Percentiles rank a stretch among this genome's conserved stretches.
phyloP scores from a whole-genome alignment of 2,888 invertebrate genomes.

The Eristalis arbustorum region DNA sequence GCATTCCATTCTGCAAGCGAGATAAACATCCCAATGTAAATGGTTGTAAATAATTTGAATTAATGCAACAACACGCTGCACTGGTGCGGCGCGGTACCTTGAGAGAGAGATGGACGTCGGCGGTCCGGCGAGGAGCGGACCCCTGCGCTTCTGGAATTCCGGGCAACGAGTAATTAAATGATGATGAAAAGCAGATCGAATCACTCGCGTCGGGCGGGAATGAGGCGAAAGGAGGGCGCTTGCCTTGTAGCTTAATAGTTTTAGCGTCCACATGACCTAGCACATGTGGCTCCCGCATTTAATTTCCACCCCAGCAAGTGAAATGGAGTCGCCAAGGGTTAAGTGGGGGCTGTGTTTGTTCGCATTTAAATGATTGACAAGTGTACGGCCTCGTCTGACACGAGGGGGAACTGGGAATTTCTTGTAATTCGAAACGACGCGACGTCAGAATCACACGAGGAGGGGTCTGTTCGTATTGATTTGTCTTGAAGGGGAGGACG shows the following conservation, averaged over 20 bases:
- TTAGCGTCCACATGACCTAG: not conserved
- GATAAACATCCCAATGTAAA: slow-evolving; percentile 55
- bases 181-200: slow-evolving; percentile 61
- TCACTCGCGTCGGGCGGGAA: not conserved
- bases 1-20: slow-evolving; percentile 18
- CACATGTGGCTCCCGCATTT: slow-evolving; percentile 10
- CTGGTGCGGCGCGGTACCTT: slow-evolving; percentile 2
- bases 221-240: not conserved
- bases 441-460: not conserved
- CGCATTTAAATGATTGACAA: not conserved
- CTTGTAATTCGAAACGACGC: not conserved
- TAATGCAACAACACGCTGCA: slow-evolving; percentile 33
- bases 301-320: not conserved
- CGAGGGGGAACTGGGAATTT: not conserved
- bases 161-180: slow-evolving; percentile 45
- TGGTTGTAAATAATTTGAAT: slow-evolving; percentile 47
- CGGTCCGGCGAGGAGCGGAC: not conserved
- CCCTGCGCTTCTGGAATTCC: not conserved
- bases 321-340: slow-evolving; percentile 43
- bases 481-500: too few relatives aligned
- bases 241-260: not conserved
- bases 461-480: not conserved
- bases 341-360: slow-evolving; percentile 1
- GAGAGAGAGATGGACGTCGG: not conserved
- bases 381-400: not conserved